Percentiles rank a stretch among this genome's conserved stretches.
phyloP scores from a whole-genome alignment of 2,888 invertebrate species.

The Sipha maydis region DNA sequence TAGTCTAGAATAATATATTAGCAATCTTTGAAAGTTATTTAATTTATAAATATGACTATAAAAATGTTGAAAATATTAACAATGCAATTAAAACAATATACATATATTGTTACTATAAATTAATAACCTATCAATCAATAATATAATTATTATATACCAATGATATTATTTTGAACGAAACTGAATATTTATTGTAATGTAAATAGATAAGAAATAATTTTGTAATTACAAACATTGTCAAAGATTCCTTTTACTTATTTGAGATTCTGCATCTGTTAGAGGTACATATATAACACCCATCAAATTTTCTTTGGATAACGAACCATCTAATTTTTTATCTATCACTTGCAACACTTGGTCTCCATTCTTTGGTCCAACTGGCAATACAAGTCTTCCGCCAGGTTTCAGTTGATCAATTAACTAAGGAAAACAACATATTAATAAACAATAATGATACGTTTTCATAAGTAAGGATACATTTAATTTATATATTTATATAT shows the following conservation, averaged over 20 bases:
- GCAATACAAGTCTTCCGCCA: constrained; percentile 91
- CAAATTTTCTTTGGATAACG: constrained; percentile 78
- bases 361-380: constrained; percentile 86
- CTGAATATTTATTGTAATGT: not conserved
- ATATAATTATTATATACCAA: not conserved
- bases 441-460: too few species aligned
- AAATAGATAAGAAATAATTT: not conserved
- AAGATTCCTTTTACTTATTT: constrained; percentile 14
- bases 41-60: not conserved
- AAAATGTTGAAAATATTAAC: not conserved
- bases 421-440: constrained; percentile 68
- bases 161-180: not conserved
- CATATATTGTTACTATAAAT: not conserved
- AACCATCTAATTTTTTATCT: constrained; percentile 86
- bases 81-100: not conserved
- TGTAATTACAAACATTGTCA: constrained; percentile 12
- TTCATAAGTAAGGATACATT: too few species aligned
- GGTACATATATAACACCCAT: constrained; percentile 99
- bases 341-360: constrained; percentile 90
- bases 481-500: too few species aligned
- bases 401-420: constrained; percentile 87
- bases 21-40: not conserved
- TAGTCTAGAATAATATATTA: not conserved
- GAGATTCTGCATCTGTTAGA: constrained; percentile 76
- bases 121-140: not conserved